Conservation (phyloP, 2,113 vertebrate genomes). For the Bos taurus region DNA sequence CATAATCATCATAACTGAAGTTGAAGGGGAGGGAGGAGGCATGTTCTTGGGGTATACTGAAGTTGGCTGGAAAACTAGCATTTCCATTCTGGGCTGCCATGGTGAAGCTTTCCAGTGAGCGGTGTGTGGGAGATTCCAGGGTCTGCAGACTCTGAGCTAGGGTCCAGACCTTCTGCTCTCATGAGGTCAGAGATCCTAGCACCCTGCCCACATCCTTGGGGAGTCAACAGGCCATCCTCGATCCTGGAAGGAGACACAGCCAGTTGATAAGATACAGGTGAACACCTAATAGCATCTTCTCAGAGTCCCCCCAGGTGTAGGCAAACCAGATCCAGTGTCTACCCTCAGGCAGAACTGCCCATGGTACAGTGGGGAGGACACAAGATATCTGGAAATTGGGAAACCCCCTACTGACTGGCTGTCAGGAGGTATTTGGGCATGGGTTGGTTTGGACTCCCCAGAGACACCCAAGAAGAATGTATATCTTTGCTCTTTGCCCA, state of each 20-base stretch:
- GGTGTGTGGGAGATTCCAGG: not conserved
- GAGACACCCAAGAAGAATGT: not conserved
- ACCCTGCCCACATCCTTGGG: not conserved
- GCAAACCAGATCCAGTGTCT: not conserved
- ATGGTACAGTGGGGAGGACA: not conserved
- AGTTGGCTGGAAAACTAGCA: conserved; percentile 70
- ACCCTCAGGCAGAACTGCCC: not conserved
- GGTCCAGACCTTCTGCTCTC: not conserved
- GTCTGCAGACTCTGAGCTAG: not conserved
- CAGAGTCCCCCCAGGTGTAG: not conserved
- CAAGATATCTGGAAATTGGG: not conserved
- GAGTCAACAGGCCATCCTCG: not conserved
- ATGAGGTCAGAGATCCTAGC: not conserved
- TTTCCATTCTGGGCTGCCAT: conserved; percentile 73
- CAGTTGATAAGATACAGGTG: not conserved
- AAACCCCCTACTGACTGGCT: not conserved
- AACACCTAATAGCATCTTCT: not conserved
- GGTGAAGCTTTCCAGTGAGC: not conserved
- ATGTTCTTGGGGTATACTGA: conserved; percentile 62
- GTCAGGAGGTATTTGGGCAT: not conserved
- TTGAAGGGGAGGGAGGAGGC: conserved; percentile 79
- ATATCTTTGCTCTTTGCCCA: not conserved
- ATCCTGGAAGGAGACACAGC: conserved; percentile 51
- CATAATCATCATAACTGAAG: conserved; percentile 88
- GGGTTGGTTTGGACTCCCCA: not conserved